Percentiles rank a stretch among this genome's conserved stretches.
Evolutionary conservation across 2,113 vertebrate genomes (phyloP).

Genomic region (Sinocyclocheilus rhinocerous): DNA sequence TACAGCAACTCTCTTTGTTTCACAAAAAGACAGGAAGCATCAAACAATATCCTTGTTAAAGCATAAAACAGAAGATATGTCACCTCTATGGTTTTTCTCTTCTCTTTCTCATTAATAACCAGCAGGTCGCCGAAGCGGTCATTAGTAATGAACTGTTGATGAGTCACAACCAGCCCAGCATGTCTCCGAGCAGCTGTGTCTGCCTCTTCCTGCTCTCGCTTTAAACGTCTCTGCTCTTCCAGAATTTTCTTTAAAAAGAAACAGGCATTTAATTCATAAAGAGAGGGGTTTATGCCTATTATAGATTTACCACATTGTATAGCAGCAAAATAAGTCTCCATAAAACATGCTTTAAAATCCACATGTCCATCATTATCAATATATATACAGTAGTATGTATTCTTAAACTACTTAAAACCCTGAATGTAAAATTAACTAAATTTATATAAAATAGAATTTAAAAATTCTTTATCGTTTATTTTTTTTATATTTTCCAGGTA

Average conservation of each 20-base stretch:
- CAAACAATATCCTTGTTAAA: not conserved
- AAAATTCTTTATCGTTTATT: not conserved
- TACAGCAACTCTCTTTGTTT: not conserved
- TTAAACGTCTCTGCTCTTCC: conserved; percentile 98
- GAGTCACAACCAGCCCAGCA: conserved; percentile 95
- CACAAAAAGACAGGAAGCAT: too few species aligned
- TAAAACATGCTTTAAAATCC: conserved; percentile 10
- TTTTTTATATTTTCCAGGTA: not conserved
- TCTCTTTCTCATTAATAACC: conserved; percentile 96
- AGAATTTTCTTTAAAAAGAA: conserved; percentile 88
- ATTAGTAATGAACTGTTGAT: conserved; percentile 99
- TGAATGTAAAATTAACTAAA: too few species aligned
- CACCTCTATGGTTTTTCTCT: conserved; percentile 98
- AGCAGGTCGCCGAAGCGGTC: conserved; percentile 99
- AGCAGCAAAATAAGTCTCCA: not conserved
- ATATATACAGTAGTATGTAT: too few species aligned
- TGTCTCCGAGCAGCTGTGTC: conserved; percentile 96
- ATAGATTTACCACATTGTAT: not conserved
- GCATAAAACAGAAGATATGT: conserved; percentile 4
- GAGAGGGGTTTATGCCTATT: not conserved
- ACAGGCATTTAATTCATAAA: not conserved
- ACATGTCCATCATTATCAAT: not conserved
- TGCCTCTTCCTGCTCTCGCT: conserved; percentile 99
- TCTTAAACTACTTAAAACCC: too few species aligned
- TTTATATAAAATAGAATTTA: not conserved